A percentile compares a stretch with the other conserved stretches of the same genome.
Evolutionary conservation across 2,113 vertebrate species (phyloP).

Genomic region (Sialia sialis): DNA sequence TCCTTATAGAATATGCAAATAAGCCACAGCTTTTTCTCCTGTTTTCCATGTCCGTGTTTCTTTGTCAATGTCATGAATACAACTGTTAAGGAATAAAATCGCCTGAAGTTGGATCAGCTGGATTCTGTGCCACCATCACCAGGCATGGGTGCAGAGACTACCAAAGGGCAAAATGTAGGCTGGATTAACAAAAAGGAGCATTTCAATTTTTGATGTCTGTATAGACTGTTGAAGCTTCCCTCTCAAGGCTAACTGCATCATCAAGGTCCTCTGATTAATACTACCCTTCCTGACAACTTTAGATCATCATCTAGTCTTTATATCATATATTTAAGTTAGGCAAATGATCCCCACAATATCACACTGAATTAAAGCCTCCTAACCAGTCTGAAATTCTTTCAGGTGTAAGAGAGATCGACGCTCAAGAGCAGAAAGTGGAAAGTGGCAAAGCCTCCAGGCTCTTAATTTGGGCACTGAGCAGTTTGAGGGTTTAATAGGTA

Average conservation of each 20-base stretch:
- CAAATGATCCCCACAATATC: background rate
- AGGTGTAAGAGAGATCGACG: background rate
- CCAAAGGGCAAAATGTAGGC: background rate
- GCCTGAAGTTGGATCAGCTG: background rate
- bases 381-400: background rate
- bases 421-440: background rate
- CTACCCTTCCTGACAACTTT: conserved; percentile 47
- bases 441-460: background rate
- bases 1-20: conserved; percentile 73
- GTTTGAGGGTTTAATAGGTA: background rate
- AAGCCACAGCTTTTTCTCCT: conserved; percentile 9
- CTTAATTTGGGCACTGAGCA: background rate
- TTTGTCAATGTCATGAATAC: conserved; percentile 51
- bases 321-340: background rate
- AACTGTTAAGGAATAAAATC: background rate
- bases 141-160: background rate
- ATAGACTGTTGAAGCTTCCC: background rate
- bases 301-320: background rate
- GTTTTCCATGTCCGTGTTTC: conserved; percentile 11
- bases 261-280: conserved; percentile 58
- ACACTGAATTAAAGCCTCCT: background rate
- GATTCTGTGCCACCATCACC: background rate
- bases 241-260: conserved; percentile 55
- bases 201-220: background rate
- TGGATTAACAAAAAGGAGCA: background rate